Evolutionary conservation across 2,113 vertebrate species (phyloP), one percentile per base, ranked within the genome.

Genomic region (Salvelinus sp.): DNA sequence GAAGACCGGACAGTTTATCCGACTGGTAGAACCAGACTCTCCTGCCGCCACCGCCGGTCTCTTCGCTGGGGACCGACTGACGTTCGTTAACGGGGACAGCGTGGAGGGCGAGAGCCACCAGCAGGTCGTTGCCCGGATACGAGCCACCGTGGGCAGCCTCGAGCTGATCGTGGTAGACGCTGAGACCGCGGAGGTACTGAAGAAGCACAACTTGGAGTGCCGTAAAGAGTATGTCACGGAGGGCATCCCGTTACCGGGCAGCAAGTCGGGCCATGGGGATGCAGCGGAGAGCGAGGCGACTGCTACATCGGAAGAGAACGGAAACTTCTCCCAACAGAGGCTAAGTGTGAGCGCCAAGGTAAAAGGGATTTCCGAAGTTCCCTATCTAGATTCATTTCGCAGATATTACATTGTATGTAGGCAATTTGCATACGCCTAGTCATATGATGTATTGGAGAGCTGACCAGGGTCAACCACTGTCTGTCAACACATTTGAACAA

Each of bases 61-160:
- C 10, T 86, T 86, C 16, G 94, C 97, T 2, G 96, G 96, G 1
- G 97, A 99, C 88, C 93, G 92, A 30, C 86, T 99, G 67, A 84
- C 91, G 76, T 95, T 95, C 88, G 97, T 98, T 68, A 95, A 97
- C 78, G 96, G 96, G 1, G 94, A 96, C 80, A 95, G 91, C 77
- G 97, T 99, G 82, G 95, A 96, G 86, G 91, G 91, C 70, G 96
- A 96, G 87, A 95, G 94, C 67, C 97, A 99, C 86, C 96, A 98
- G 91, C 95, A 97, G 76, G 97, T 98, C 78, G 97, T 99, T 71
- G 90, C 90, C 79, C 91, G 92, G 75, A 99, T 99, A 87, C 93
- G 96, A 7, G 92, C 90, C 1, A 91, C 94, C 3, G 9, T 65
- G n/a, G 93, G 88, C 0, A 68, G 85, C 1, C 92, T 98, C 27